Conservation (phyloP, 2,888 invertebrate genomes). For the Amblyjoppa proteus region DNA sequence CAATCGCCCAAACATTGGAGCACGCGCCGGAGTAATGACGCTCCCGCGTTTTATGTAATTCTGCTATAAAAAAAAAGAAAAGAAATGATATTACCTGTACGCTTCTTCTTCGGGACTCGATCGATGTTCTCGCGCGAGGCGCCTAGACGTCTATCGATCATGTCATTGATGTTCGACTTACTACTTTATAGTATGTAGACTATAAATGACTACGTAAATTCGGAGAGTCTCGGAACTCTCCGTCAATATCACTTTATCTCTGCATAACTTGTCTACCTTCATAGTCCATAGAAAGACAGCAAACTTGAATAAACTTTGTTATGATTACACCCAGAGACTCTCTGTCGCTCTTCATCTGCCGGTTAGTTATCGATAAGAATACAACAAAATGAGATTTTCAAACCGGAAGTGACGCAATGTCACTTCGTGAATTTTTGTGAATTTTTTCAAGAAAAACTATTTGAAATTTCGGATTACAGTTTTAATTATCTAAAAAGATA, state of each 20-base stretch:
- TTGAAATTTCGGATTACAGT: no score
- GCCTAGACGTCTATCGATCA: constrained; percentile 15
- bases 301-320: constrained; percentile 72
- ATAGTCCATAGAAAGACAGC: constrained; percentile 63
- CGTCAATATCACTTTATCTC: constrained; percentile 56
- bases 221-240: neutral
- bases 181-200: constrained; percentile 8
- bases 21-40: neutral
- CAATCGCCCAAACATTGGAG: constrained; percentile 37
- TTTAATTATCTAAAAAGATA: no score
- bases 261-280: constrained; percentile 70
- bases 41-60: constrained; percentile 17
- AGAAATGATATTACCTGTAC: constrained; percentile 32
- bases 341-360: neutral
- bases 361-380: no score
- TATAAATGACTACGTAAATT: constrained; percentile 3
- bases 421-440: no score
- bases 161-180: constrained; percentile 41
- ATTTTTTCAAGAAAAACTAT: no score
- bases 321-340: constrained; percentile 45
- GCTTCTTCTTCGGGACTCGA: constrained; percentile 29
- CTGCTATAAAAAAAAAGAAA: constrained; percentile 6
- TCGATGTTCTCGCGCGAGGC: constrained; percentile 4
- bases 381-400: no score
- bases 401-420: no score